Conservation (phyloP, 2,113 vertebrate species). For the Chinchilla lanigera region DNA sequence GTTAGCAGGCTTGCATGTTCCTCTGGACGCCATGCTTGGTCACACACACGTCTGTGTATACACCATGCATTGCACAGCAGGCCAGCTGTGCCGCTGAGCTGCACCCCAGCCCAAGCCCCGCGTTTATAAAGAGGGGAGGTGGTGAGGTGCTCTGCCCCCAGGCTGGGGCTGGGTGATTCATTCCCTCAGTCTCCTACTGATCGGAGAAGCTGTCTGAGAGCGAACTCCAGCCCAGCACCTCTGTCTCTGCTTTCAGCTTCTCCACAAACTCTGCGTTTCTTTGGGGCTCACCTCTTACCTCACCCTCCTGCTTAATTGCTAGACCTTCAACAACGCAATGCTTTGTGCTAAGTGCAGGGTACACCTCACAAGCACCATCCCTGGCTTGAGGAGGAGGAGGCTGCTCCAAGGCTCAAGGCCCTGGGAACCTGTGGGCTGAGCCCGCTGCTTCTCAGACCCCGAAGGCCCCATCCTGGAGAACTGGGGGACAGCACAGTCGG, state of each 20-base stretch:
- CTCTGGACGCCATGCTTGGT: background rate
- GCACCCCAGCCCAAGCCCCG: background rate
- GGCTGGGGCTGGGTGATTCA: background rate
- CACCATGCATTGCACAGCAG: background rate
- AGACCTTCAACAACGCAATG: rapidly evolving
- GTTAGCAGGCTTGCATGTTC: background rate
- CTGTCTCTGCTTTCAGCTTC: background rate
- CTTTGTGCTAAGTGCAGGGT: too few species aligned
- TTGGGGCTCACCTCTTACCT: background rate
- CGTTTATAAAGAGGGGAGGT: background rate
- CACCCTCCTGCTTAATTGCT: background rate
- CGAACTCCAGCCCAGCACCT: background rate
- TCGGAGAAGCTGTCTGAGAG: background rate
- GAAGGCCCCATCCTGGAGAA: background rate
- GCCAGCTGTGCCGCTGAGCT: background rate
- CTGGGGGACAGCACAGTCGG: background rate
- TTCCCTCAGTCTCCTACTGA: background rate
- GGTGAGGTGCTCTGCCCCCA: background rate
- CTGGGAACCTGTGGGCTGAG: background rate
- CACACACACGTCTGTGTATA: background rate
- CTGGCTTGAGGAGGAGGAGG: background rate
- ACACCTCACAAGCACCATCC: rapidly evolving
- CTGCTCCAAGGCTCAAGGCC: too few species aligned
- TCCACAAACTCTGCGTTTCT: background rate
- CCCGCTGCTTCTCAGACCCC: background rate